These are phyloP conservation scores for Trypoxylon attenuatum DNA, from an alignment of 2,888 invertebrate genomes.

Conservation along the genomic window DNA sequence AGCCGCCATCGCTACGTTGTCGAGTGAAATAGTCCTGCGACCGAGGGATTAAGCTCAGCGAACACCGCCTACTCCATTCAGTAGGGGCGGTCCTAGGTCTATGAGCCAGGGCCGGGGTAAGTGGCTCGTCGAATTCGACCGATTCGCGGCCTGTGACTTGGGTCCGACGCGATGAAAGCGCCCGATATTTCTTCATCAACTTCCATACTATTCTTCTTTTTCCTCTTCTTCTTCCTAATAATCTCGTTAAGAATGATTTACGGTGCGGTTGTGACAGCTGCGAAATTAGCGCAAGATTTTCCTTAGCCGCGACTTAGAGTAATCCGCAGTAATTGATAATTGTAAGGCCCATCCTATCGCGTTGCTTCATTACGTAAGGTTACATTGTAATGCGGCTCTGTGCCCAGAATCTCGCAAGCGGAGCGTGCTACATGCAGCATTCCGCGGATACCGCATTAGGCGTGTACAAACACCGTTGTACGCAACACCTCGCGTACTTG, in stretches of 20 bases:
- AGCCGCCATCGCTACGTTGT: slow-evolving; percentile 63
- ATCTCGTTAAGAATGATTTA: no score
- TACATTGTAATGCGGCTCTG: slow-evolving; percentile 25
- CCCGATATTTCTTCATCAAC: neutral
- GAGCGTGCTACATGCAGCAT: slow-evolving; percentile 36
- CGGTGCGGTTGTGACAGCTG: no score
- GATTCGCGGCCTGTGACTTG: slow-evolving; percentile 1
- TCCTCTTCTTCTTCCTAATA: no score
- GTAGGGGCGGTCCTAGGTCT: slow-evolving; percentile 69
- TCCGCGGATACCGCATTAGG: slow-evolving; percentile 25
- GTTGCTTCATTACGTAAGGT: slow-evolving; percentile 21
- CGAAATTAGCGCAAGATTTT: no score
- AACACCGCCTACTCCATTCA: slow-evolving; percentile 67
- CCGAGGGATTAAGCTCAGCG: slow-evolving; percentile 54
- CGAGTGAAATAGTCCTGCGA: slow-evolving; percentile 57
- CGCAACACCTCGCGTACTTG: slow-evolving; percentile 20
- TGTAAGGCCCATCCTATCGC: slow-evolving; percentile 15
- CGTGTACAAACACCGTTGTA: slow-evolving; percentile 9
- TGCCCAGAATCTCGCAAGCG: slow-evolving; percentile 26
- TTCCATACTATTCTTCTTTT: neutral
- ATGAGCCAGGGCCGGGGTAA: slow-evolving; percentile 65
- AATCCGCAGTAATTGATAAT: slow-evolving; percentile 8
- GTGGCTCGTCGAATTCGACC: slow-evolving; percentile 28
- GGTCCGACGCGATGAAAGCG: slow-evolving; percentile 18
- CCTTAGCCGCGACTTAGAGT: neutral